Conservation (phyloP, 2,797 vertebrate genomes). For the Sebastes nivosus region DNA sequence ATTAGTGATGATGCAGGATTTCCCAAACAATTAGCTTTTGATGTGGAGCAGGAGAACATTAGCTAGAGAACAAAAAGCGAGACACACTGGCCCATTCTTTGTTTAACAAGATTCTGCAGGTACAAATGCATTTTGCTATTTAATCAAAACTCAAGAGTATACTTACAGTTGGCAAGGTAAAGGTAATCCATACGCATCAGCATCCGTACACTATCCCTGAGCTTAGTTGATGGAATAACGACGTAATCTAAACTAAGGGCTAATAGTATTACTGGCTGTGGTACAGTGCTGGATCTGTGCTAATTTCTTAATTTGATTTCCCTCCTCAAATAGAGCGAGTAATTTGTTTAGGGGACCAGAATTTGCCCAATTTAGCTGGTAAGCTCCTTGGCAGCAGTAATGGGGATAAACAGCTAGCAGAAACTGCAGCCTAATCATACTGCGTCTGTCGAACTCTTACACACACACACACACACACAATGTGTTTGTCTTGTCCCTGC, state of each 20-base stretch:
- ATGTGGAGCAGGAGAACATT: slow-evolving; percentile 6
- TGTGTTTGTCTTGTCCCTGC: neutral
- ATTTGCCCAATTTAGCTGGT: slow-evolving; percentile 80
- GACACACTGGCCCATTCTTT: neutral
- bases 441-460: slow-evolving; percentile 52
- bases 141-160: slow-evolving; percentile 31
- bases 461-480: slow-evolving; percentile 1
- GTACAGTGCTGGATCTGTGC: slow-evolving; percentile 67
- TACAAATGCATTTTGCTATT: slow-evolving; percentile 1
- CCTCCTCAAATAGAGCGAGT: slow-evolving; percentile 81
- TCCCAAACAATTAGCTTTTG: slow-evolving; percentile 39
- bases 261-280: slow-evolving; percentile 56
- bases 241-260: slow-evolving; percentile 57
- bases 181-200: slow-evolving; percentile 40
- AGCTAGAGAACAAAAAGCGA: neutral
- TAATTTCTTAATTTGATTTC: slow-evolving; percentile 80
- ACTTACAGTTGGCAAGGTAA: slow-evolving; percentile 20
- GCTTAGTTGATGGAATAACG: slow-evolving; percentile 44
- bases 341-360: slow-evolving; percentile 82
- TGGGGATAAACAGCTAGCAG: slow-evolving; percentile 77
- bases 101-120: neutral
- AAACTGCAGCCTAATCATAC: slow-evolving; percentile 67
- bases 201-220: slow-evolving; percentile 20
- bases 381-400: slow-evolving; percentile 78
- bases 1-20: slow-evolving; percentile 32